A percentile compares a stretch with the other conserved stretches of the same genome.
These are phyloP conservation scores for Octomys mimax DNA, from an alignment of 2,797 vertebrate species.

Conservation along the genomic window DNA sequence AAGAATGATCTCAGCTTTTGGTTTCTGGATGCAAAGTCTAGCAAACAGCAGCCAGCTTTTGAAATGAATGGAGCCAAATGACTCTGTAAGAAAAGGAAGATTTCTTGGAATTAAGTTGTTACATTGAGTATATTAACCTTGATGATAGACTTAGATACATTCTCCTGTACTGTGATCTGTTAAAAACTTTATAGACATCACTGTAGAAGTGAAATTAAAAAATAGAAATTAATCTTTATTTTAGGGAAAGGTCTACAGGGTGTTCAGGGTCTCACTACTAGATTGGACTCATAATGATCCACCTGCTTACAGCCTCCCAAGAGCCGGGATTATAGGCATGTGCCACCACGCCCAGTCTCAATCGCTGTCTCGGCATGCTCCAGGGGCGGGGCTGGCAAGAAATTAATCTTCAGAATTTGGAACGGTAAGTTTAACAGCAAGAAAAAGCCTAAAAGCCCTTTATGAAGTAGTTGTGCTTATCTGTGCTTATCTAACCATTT, in stretches of 20 bases:
- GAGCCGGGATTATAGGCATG: too few species aligned
- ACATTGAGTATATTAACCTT: slow-evolving; percentile 54
- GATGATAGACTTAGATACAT: slow-evolving; percentile 21
- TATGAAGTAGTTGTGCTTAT: not conserved
- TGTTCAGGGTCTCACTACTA: too few species aligned
- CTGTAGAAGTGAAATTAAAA: slow-evolving; percentile 62
- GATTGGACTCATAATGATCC: too few species aligned
- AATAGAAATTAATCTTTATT: slow-evolving; percentile 46
- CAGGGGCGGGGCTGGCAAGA: not conserved
- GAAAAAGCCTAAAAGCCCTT: slow-evolving; percentile 29
- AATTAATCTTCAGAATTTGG: slow-evolving; percentile 58
- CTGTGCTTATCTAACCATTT: slow-evolving; percentile 4
- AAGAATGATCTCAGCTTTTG: slow-evolving; percentile 17
- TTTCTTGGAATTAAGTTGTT: slow-evolving; percentile 70
- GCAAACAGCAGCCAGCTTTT: not conserved
- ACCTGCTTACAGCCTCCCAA: too few species aligned
- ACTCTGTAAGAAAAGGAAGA: slow-evolving; percentile 77
- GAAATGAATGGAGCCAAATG: slow-evolving; percentile 58
- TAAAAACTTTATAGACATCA: slow-evolving; percentile 34
- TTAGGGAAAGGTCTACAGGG: too few species aligned
- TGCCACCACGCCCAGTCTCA: too few species aligned
- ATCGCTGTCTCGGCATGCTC: too few species aligned
- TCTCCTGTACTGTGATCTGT: slow-evolving; percentile 65
- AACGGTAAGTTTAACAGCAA: slow-evolving; percentile 33
- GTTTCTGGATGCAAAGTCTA: slow-evolving; percentile 25